Evolutionary conservation across 2,113 vertebrate species (phyloP), one percentile per base, ranked within the genome.

Genomic region (Myiopsitta monachus): DNA sequence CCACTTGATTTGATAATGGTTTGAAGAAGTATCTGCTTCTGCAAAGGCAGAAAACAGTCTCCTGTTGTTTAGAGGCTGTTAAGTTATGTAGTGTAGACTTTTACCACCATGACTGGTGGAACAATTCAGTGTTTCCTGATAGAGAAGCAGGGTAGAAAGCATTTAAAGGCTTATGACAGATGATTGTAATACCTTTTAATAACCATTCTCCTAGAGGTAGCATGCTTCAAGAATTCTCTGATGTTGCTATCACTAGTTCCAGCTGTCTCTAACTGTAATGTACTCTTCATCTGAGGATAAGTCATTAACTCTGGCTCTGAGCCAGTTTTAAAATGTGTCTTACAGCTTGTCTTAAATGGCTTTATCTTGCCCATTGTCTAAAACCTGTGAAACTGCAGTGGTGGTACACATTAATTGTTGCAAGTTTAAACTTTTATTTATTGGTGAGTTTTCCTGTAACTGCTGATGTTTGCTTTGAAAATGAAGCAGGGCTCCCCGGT

Each of bases 401-500:
- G 10, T 36, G 8, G 6, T 64, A 21, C 9, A 8, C 11, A 1
- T 41, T 31, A n/a, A 12, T 28, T 72, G 23, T 75, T 51, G 12
- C 16, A 78, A 78, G 10, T 15, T 74, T n/a, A 74, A 62, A 6
- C 3, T 21, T 79, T 64, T 59, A 31, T 67, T 36, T 74, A 41
- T 76, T 14, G 52, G 0, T 67, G 3, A 3, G 13, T 51, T 55
- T 80, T 16, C 12, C 46, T 6, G 10, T 11, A 73, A 59, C n/a
- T 70, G 84, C 38, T 75, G 69, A 11, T 49, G 3, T 16, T 92
- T 91, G 17, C 54, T 93, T 70, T 70, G 39, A 76, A 87, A 87
- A 41, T n/a, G 23, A 72, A 36, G n/a, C 22, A 47, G 4, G 51
- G 16, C 11, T 1, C 1, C 2, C 8, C 3, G 4, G 7, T 12